Base-by-base conservation (phyloP, 2,113 vertebrate genomes). In the Leptobrachium leishanense region DNA sequence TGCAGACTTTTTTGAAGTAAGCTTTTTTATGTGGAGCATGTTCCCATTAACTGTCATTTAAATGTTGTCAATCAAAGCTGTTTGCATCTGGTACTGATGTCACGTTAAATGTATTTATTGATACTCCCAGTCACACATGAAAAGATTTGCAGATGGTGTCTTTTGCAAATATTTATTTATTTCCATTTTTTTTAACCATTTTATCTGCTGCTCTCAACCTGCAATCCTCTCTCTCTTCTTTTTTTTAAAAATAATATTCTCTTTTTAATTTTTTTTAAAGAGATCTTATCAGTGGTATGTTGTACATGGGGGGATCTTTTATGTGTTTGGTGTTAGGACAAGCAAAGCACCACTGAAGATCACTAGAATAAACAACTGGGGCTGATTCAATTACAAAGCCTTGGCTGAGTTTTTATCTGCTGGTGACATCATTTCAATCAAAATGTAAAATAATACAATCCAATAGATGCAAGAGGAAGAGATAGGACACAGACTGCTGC, bases 371-470 rank as follows among this genome's bases (percentile, higher is more conserved):
- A 98, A 97, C 96, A 97, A 93, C 94, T 92, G 85, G 41, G 89
- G 86, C 95, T 95, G 94, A 96, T 97, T 96, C 96, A 96, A 95
- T 98, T 96, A 97, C 97, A 95, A 91, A 88, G 93, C 88, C 83
- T 91, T 89, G 91, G 91, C 91, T 88, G 84, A 81, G 90, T 93
- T 95, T 96, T 96, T 97, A 98, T 98, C 97, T 95, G 92, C 87
- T 82, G 70, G 84, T 95, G 95, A 96, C 96, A 98, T 98, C 97
- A 95, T 96, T 98, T 98, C 96, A 96, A 99, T 98, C 97, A 98
- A 98, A 98, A 98, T 98, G 97, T 97, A 97, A 97, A 98, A 98
- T 96, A 98, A 98, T 97, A 95, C 95, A 96, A 96, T 94, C 92
- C 93, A 92, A 92, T 91, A 92, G 95, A 94, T 94, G 93, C 92